Evolutionary conservation across 2,113 vertebrate species (phyloP).

Genomic region (Camelus dromedarius): DNA sequence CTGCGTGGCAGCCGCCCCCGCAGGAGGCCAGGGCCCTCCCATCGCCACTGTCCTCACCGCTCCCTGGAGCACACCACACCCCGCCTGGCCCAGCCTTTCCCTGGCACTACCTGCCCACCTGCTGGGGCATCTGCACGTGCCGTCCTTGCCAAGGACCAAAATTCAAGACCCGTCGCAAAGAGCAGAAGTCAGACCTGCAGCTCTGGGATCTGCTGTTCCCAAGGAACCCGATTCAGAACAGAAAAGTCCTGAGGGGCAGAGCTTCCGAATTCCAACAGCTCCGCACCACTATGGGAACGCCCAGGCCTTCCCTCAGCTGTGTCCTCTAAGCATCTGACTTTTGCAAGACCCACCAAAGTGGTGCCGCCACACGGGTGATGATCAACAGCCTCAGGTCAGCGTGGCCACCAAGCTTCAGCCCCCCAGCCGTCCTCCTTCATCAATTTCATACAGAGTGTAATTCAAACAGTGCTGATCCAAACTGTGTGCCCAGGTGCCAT

Average conservation of each 20-base stretch:
- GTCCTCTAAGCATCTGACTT: neutral
- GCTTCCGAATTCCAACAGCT: neutral
- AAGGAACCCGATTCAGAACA: neutral
- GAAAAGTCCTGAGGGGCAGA: neutral
- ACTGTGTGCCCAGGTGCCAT: neutral
- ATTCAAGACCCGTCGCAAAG: neutral
- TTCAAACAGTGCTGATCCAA: neutral
- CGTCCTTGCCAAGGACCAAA: neutral
- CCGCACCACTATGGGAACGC: neutral
- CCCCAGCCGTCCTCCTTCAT: neutral
- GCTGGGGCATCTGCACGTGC: fast-evolving
- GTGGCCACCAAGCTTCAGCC: no score
- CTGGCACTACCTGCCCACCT: neutral
- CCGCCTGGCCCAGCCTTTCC: neutral
- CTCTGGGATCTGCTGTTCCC: neutral
- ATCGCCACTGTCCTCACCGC: neutral
- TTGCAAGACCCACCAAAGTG: neutral
- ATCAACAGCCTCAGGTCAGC: neutral
- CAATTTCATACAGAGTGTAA: neutral
- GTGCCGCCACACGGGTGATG: fast-evolving
- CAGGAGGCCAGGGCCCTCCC: fast-evolving
- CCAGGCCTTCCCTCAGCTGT: fast-evolving
- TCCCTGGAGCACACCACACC: fast-evolving
- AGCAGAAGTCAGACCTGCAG: neutral
- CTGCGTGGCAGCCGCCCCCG: neutral